Evolutionary conservation across 2,888 invertebrate species (phyloP).

Genomic region (Thecocarcelia acutangulata): DNA sequence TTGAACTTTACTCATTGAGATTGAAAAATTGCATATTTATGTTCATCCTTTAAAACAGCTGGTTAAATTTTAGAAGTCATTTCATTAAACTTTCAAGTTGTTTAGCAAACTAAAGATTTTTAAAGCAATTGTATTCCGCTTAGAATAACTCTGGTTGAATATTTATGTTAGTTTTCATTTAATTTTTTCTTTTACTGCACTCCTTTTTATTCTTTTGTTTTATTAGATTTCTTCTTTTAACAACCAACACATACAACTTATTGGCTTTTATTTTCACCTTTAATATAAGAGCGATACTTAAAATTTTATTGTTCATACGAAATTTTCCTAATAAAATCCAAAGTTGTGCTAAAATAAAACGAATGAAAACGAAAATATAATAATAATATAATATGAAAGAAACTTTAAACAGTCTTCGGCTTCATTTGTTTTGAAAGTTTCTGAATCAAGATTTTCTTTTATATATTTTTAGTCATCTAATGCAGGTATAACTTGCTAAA

Average conservation of each 20-base stretch:
- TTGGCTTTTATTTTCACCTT: constrained; percentile 13
- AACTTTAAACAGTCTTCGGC: constrained; percentile 37
- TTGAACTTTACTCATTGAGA: no score
- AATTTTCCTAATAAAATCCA: constrained; percentile 20
- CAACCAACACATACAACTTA: not conserved
- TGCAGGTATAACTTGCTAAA: constrained; percentile 52
- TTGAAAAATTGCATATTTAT: no score
- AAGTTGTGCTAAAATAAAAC: constrained; percentile 11
- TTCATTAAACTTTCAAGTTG: no score
- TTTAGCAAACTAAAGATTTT: no score
- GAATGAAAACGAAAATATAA: not conserved
- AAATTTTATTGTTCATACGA: constrained; percentile 5
- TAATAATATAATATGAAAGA: not conserved
- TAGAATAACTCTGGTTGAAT: no score
- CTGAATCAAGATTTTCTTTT: constrained; percentile 10
- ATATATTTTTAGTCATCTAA: constrained; percentile 15
- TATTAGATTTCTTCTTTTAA: not conserved
- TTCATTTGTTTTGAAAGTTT: constrained; percentile 48
- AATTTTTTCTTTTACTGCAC: not conserved
- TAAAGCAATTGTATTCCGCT: no score
- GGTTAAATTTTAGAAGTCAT: no score
- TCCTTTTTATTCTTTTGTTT: not conserved
- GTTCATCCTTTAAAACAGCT: no score
- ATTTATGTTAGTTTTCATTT: not conserved
- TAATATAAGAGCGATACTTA: not conserved